Evolutionary conservation across 2,888 invertebrate species (phyloP), one percentile per base, ranked within the genome.

Genomic region (Parascotia fuliginaria): DNA sequence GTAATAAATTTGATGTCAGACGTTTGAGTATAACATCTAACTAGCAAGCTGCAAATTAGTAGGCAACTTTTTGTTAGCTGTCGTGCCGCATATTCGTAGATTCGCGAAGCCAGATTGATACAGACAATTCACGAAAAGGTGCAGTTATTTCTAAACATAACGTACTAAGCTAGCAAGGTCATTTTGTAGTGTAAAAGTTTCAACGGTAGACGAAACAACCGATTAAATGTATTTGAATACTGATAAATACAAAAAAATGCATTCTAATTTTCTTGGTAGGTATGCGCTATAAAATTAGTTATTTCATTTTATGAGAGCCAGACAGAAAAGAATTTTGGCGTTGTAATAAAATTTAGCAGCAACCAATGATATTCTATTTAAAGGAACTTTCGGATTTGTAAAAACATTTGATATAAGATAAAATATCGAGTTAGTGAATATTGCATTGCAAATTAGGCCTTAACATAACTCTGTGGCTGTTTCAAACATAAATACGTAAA

Each of bases 201-300:
- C 54, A 42, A 58, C 52, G 46, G 62, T 62, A 76, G 74, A 75
- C 73, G 60, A 69, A 75, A 77, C 72, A 77, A 62, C 62, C 61
- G 56, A 69, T 75, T 59, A 73, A 74, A 65, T 9, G 12, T 49
- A 59, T 43, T 46, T 37, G 46, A 54, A 39, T 39, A 12, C 9
- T 28, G 22, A 55, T 43, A 53, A 39, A 40, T 16, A 39, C 28
- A 45, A 54, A 50, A n/a, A 70, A 57, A 51, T 71, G 70, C 65
- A 67, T 50, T 51, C 31, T 51, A 42, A 57, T 53, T 48, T 44
- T 51, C 42, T 22, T 15, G 48, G 53, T 50, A 66, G 48, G 53
- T 50, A 66, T 55, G 58, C 40, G 53, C 45, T 34, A 60, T 61
- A 58, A 71, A 64, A 55, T 58, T 43, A 52, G 55, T 60, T 41